phyloP scores from a whole-genome alignment of 2,113 vertebrate genomes.

The Neoarius graeffei region DNA sequence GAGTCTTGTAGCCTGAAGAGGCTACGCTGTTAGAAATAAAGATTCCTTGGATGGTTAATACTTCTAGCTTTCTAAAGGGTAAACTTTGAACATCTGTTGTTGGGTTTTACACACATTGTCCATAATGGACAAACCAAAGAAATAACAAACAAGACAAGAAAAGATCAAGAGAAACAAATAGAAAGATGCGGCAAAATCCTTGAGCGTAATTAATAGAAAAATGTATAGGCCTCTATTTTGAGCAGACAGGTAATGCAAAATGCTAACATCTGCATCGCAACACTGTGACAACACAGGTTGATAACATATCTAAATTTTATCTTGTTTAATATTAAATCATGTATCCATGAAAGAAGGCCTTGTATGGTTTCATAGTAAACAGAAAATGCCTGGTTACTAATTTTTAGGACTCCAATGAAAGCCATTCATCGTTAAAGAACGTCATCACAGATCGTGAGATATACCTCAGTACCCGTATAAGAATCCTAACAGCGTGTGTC shows the following conservation, averaged over 20 bases:
- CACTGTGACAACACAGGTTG: neutral
- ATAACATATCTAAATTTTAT: neutral
- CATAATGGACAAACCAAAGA: neutral
- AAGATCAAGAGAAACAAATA: neutral
- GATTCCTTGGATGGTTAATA: neutral
- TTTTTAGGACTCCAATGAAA: too few relatives aligned
- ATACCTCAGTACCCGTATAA: too few relatives aligned
- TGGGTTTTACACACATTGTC: neutral
- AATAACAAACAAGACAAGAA: neutral
- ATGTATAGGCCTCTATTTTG: neutral
- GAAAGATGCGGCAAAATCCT: neutral
- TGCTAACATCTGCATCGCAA: neutral
- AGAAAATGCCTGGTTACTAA: too few relatives aligned
- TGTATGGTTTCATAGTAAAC: neutral
- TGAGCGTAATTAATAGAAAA: neutral
- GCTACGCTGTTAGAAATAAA: neutral
- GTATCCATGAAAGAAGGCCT: neutral
- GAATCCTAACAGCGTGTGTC: too few relatives aligned
- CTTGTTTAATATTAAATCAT: neutral
- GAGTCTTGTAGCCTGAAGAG: neutral
- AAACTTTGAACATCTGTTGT: neutral
- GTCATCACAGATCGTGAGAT: too few relatives aligned
- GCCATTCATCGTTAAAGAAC: too few relatives aligned
- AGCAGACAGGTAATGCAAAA: neutral
- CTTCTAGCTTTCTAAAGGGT: neutral